Percentiles rank a stretch among this genome's conserved stretches.
These are phyloP conservation scores for Pterocles orientalis DNA, from an alignment of 2,113 vertebrate genomes.

Conservation along the genomic window DNA sequence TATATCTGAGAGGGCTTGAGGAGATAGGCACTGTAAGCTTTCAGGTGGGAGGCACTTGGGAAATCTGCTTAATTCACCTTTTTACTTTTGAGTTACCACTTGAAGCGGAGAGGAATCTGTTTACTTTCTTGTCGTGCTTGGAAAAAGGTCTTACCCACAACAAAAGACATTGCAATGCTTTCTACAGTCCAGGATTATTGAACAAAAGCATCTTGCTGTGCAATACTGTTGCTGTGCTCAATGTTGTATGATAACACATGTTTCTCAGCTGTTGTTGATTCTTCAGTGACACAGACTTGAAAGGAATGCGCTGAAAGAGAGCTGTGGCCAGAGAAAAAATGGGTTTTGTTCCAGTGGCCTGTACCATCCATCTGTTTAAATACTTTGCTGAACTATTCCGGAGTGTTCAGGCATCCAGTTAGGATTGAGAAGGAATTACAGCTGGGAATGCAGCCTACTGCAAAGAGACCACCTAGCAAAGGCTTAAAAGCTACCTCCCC, in stretches of 20 bases:
- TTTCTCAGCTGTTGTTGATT: constrained; percentile 69
- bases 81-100: background rate
- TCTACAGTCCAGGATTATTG: constrained; percentile 57
- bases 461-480: constrained; percentile 31
- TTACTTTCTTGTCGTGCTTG: constrained; percentile 4
- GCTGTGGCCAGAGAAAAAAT: constrained; percentile 77
- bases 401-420: constrained; percentile 35
- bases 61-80: background rate
- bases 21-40: background rate
- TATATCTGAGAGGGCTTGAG: background rate
- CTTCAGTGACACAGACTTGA: constrained; percentile 68
- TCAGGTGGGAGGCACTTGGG: background rate
- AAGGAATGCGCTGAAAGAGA: constrained; percentile 73
- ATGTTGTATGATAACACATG: constrained; percentile 53
- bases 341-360: constrained; percentile 79
- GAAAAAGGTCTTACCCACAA: background rate
- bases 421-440: background rate
- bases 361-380: constrained; percentile 85
- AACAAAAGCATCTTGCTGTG: constrained; percentile 62
- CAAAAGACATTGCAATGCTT: constrained; percentile 54
- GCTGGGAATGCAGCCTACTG: background rate
- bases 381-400: constrained; percentile 20
- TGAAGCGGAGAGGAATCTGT: background rate
- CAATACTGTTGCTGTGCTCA: background rate
- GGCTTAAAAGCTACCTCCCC: background rate